These are phyloP conservation scores for Keiferia lycopersicella DNA, from an alignment of 2,888 invertebrate species.

Conservation along the genomic window DNA sequence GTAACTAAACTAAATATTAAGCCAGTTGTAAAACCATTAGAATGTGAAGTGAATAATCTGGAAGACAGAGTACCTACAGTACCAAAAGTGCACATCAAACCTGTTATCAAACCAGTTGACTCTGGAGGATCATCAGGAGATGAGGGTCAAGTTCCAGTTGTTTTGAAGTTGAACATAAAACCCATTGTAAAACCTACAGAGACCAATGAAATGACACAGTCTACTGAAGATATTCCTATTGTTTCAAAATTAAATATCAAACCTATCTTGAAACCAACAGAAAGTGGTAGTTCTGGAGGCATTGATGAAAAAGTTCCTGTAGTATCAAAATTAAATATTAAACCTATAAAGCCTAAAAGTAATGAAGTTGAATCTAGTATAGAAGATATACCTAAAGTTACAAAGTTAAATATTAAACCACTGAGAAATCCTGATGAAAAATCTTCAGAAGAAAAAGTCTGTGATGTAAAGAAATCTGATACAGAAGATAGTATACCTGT, in stretches of 20 bases:
- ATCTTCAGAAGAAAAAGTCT: slow-evolving; percentile 71
- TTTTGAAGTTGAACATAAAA: slow-evolving; percentile 61
- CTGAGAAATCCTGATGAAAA: slow-evolving; percentile 71
- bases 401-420: slow-evolving; percentile 79
- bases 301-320: slow-evolving; percentile 72
- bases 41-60: slow-evolving; percentile 57
- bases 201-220: slow-evolving; percentile 41
- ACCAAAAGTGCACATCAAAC: slow-evolving; percentile 81
- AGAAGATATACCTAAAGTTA: slow-evolving; percentile 77
- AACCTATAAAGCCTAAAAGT: slow-evolving; percentile 77
- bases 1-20: slow-evolving; percentile 74
- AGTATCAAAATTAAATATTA: slow-evolving; percentile 80
- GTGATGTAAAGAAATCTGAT: slow-evolving; percentile 67
- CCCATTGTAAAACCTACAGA: slow-evolving; percentile 58
- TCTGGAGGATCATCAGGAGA: slow-evolving; percentile 45
- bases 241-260: slow-evolving; percentile 74
- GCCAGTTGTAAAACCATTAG: slow-evolving; percentile 71
- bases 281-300: slow-evolving; percentile 56
- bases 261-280: slow-evolving; percentile 71
- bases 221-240: slow-evolving; percentile 57
- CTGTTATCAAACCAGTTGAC: slow-evolving; percentile 42
- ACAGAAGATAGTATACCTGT: slow-evolving; percentile 71
- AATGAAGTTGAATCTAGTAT: slow-evolving; percentile 69
- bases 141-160: slow-evolving; percentile 55
- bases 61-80: slow-evolving; percentile 74